Conservation (phyloP, 2,113 vertebrate genomes). For the Carlito syrichta region DNA sequence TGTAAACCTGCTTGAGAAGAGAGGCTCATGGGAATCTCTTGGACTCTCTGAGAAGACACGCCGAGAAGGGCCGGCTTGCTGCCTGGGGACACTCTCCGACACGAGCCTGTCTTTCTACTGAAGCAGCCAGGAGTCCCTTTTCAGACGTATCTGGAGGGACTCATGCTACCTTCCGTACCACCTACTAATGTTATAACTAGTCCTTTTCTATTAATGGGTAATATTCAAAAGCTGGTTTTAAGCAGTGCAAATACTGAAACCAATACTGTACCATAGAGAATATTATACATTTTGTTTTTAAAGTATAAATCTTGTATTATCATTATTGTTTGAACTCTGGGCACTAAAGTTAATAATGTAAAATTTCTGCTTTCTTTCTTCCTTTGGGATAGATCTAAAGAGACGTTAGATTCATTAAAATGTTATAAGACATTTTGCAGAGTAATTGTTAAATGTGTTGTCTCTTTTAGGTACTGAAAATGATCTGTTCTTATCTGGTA, state of each 20-base stretch:
- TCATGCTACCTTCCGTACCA: background rate
- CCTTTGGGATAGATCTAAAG: background rate
- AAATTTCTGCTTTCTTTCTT: background rate
- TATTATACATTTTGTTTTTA: background rate
- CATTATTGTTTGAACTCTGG: background rate
- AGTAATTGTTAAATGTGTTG: background rate
- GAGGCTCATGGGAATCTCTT: background rate
- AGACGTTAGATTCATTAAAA: background rate
- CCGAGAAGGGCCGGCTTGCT: too few relatives aligned
- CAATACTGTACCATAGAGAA: too few relatives aligned
- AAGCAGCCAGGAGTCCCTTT: background rate
- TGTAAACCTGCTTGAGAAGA: background rate
- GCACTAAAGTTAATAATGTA: background rate
- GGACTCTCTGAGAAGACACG: background rate
- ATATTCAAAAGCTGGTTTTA: background rate
- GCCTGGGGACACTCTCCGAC: background rate
- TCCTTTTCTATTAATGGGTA: background rate
- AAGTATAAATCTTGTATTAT: background rate
- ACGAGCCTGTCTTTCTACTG: background rate
- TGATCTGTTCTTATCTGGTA: background rate
- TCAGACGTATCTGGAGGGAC: background rate
- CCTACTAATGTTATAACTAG: background rate
- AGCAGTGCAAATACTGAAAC: background rate
- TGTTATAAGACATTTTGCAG: slow-evolving; percentile 37
- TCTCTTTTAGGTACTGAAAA: background rate